phyloP scores from a whole-genome alignment of 2,888 invertebrate genomes.

The Seladonia tumulorum region DNA sequence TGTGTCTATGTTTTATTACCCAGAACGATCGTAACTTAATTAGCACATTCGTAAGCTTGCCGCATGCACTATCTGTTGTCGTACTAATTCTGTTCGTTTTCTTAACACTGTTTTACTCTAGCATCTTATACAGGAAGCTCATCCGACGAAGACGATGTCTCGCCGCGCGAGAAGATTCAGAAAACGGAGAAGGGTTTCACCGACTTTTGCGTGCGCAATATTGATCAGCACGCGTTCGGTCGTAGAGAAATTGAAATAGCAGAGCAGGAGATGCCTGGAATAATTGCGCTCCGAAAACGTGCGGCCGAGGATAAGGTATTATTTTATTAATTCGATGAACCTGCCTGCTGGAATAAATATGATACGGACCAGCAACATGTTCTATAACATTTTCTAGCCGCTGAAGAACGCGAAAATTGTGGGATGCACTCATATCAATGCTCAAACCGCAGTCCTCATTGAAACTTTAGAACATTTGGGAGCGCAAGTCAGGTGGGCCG shows the following conservation, averaged over 20 bases:
- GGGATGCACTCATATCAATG: slow-evolving; percentile 99
- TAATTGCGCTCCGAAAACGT: slow-evolving; percentile 96
- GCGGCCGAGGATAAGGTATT: slow-evolving; percentile 93
- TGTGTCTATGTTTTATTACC: background rate
- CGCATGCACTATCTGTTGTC: slow-evolving; percentile 59
- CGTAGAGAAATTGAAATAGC: slow-evolving; percentile 98
- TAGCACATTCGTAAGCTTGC: slow-evolving; percentile 6
- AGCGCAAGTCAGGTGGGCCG: slow-evolving; percentile 97
- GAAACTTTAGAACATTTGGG: slow-evolving; percentile 95
- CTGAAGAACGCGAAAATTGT: slow-evolving; percentile 98
- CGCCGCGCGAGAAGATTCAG: slow-evolving; percentile 96
- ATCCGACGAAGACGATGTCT: slow-evolving; percentile 96
- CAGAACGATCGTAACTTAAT: background rate
- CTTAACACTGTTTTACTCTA: slow-evolving; percentile 73
- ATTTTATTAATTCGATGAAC: background rate
- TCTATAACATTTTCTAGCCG: slow-evolving; percentile 85
- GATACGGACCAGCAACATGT: background rate
- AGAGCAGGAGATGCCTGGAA: slow-evolving; percentile 99
- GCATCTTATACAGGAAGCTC: slow-evolving; percentile 91
- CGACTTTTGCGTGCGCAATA: slow-evolving; percentile 97
- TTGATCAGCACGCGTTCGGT: slow-evolving; percentile 97
- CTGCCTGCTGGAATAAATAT: background rate
- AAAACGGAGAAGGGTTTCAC: slow-evolving; percentile 93
- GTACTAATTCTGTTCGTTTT: slow-evolving; percentile 76
- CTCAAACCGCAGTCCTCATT: slow-evolving; percentile 97